phyloP scores from a whole-genome alignment of 1,140 invertebrate species.

The Grapholita molesta region DNA sequence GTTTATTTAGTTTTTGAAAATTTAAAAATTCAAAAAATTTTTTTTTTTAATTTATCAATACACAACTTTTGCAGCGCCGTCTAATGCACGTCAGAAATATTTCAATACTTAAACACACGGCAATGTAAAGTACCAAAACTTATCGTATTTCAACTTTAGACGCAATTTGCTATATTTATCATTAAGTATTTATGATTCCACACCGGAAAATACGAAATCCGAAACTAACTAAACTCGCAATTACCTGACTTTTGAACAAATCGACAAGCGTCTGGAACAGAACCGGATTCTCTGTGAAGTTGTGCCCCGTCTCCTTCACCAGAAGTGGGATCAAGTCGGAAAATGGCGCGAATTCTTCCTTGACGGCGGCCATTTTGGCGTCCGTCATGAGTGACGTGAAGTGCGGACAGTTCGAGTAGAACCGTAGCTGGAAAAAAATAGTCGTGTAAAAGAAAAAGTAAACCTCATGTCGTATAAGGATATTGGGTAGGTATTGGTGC shows the following conservation, averaged over 20 bases:
- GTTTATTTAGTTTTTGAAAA: too few species aligned
- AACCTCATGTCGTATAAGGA: too few species aligned
- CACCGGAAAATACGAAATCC: not conserved
- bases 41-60: not conserved
- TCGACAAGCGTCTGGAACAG: slow-evolving; percentile 56
- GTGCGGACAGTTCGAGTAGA: slow-evolving; percentile 59
- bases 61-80: too few species aligned
- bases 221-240: slow-evolving; percentile 2
- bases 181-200: not conserved
- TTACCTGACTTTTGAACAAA: slow-evolving; percentile 57
- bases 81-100: too few species aligned
- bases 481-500: too few species aligned
- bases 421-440: slow-evolving; percentile 52
- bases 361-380: slow-evolving; percentile 46
- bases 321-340: slow-evolving; percentile 41
- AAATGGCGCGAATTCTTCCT: slow-evolving; percentile 54
- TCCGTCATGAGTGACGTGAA: slow-evolving; percentile 52
- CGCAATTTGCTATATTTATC: not conserved
- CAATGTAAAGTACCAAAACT: too few species aligned
- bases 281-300: slow-evolving; percentile 56
- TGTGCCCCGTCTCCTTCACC: slow-evolving; percentile 46
- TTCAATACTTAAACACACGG: too few species aligned
- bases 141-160: too few species aligned
- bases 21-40: too few species aligned
- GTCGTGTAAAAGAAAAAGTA: too few species aligned